Conservation (phyloP, 2,113 vertebrate species). For the human (Homo sapiens) region DNA sequence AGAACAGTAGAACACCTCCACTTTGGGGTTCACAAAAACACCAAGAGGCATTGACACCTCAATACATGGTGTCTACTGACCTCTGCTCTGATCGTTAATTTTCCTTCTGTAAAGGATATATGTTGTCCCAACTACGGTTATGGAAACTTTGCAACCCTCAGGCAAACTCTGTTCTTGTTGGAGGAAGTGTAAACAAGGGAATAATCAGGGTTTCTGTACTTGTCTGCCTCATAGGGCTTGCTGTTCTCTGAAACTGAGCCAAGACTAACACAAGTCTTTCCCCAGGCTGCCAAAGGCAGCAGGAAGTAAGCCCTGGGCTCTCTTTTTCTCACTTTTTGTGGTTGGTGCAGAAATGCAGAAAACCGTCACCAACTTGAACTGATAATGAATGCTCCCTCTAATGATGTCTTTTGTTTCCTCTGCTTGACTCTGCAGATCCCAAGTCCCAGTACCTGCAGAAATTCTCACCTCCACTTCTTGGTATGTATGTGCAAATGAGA, state of each 20-base stretch:
- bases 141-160: background rate
- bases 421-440: constrained; percentile 65
- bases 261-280: background rate
- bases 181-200: background rate
- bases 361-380: background rate
- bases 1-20: background rate
- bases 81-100: background rate
- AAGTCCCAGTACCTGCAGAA: constrained; percentile 51
- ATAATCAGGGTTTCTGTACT: background rate
- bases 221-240: background rate
- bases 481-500: constrained; percentile 57
- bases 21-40: background rate
- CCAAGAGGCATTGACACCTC: background rate
- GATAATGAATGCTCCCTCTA: background rate
- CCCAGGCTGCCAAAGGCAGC: background rate
- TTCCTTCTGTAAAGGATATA: background rate
- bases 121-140: background rate
- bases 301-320: background rate
- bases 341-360: background rate
- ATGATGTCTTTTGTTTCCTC: constrained; percentile 28
- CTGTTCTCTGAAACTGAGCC: background rate
- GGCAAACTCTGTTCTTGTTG: background rate
- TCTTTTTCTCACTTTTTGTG: background rate
- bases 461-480: background rate
- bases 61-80: background rate